Base-by-base conservation (phyloP, 2,888 invertebrate species). In the Hoplodrina ambigua region DNA sequence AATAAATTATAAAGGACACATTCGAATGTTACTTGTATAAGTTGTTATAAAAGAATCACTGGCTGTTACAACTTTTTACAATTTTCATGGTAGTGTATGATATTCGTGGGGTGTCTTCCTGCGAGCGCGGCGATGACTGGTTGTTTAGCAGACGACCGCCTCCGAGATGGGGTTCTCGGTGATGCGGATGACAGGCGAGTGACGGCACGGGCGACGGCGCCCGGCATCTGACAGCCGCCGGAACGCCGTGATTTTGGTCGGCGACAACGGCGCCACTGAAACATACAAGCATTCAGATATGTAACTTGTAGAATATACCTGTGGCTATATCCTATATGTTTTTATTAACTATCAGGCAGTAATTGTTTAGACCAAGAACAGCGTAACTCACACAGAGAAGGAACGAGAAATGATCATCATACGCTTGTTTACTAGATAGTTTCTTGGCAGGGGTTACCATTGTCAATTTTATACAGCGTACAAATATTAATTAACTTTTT, bases 151-250 rank as follows among this genome's bases (percentile, higher is more conserved):
- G 88, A 97, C 97, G 83, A 97, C 97, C 58, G 97, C 97, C 86
- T 97, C 97, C 75, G 97, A 97, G 92, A 98, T 97, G 66, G 98
- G 98, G 91, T 97, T 98, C 94, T 97, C 97, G 71, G 97, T 98
- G 94, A 97, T 98, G 94, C 97, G 97, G 90, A 98, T 97, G 87
- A 97, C 96, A 78, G 97, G 97, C 85, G 97, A 96, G 86, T 89
- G 91, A 80, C 95, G 94, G 84, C 94, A 94, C 1, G 89, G 83
- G 78, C 94, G 96, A 86, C 96, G 96, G 85, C 94, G 88, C 68
- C 81, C 86, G 87, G 92, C 94, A 92, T 94, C 94, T 88, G 95
- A 96, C 90, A 96, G 96, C 84, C 97, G 97, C 83, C 97, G 96
- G 93, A 96, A 97, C 90, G 96, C 96, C 80, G 97, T 96, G 94